Percentiles rank a stretch among this genome's conserved stretches.
phyloP scores from a whole-genome alignment of 2,888 invertebrate species.

The Sisyra terminalis region DNA sequence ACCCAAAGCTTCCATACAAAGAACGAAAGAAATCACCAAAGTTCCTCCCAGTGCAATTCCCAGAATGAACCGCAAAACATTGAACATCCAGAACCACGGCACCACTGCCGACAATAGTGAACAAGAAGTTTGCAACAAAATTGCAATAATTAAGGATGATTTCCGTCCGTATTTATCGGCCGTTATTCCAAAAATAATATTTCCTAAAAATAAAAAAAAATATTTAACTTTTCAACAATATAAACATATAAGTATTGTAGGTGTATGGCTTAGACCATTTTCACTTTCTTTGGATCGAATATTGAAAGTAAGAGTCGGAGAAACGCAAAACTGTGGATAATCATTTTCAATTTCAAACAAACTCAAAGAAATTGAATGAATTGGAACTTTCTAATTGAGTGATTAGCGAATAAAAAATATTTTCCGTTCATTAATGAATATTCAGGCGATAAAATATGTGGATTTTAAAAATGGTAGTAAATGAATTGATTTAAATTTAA shows the following conservation, averaged over 20 bases:
- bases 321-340: neutral
- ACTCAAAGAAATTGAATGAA: too few relatives aligned
- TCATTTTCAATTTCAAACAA: neutral
- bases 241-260: too few relatives aligned
- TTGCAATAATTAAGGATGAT: constrained; percentile 34
- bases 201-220: constrained; percentile 25
- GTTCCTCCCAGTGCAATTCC: constrained; percentile 45
- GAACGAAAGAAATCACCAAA: constrained; percentile 45
- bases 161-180: constrained; percentile 46
- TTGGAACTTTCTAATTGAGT: too few relatives aligned
- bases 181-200: constrained; percentile 37
- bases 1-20: constrained; percentile 45
- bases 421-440: too few relatives aligned
- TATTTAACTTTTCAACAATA: too few relatives aligned
- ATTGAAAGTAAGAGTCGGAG: too few relatives aligned
- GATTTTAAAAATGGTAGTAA: too few relatives aligned
- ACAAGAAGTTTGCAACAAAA: constrained; percentile 33
- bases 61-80: constrained; percentile 34
- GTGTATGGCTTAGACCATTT: too few relatives aligned
- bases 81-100: constrained; percentile 35
- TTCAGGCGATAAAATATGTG: too few relatives aligned
- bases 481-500: too few relatives aligned
- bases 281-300: too few relatives aligned
- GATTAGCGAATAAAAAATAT: too few relatives aligned
- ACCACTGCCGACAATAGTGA: constrained; percentile 35